Conservation (phyloP, 2,888 invertebrate species). For the Netelia virgata region DNA sequence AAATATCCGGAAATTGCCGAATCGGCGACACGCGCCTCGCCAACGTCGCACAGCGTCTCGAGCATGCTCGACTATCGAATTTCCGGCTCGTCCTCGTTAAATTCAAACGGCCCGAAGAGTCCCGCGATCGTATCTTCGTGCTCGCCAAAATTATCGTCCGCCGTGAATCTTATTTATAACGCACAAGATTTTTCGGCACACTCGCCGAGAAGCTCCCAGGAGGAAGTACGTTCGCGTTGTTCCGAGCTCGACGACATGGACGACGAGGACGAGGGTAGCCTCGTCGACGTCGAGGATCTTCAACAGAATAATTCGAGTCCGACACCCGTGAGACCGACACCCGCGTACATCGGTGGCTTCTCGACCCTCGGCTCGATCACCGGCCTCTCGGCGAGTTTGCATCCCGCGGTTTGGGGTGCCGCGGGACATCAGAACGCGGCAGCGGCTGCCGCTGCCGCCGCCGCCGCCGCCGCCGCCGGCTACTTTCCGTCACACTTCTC, state of each 20-base stretch:
- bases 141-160: constrained; percentile 64
- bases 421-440: constrained; percentile 77
- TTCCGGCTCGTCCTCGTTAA: constrained; percentile 36
- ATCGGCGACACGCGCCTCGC: constrained; percentile 58
- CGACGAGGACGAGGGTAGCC: constrained; percentile 87
- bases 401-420: constrained; percentile 80
- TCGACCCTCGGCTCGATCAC: constrained; percentile 77
- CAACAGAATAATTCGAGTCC: constrained; percentile 75
- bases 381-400: constrained; percentile 76
- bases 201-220: constrained; percentile 80
- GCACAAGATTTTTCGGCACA: constrained; percentile 74
- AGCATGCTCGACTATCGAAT: constrained; percentile 68
- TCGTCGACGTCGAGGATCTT: constrained; percentile 93
- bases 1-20: constrained; percentile 71
- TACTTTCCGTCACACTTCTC: constrained; percentile 82
- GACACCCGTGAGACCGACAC: constrained; percentile 81
- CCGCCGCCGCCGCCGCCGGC: constrained; percentile 77
- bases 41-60: constrained; percentile 62
- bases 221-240: constrained; percentile 77
- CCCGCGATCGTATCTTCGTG: constrained; percentile 26
- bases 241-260: constrained; percentile 88
- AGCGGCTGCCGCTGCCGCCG: constrained; percentile 77
- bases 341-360: constrained; percentile 81
- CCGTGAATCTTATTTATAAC: constrained; percentile 49
- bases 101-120: constrained; percentile 55